phyloP scores from a whole-genome alignment of 2,113 vertebrate genomes.

The Oophaga pumilio region DNA sequence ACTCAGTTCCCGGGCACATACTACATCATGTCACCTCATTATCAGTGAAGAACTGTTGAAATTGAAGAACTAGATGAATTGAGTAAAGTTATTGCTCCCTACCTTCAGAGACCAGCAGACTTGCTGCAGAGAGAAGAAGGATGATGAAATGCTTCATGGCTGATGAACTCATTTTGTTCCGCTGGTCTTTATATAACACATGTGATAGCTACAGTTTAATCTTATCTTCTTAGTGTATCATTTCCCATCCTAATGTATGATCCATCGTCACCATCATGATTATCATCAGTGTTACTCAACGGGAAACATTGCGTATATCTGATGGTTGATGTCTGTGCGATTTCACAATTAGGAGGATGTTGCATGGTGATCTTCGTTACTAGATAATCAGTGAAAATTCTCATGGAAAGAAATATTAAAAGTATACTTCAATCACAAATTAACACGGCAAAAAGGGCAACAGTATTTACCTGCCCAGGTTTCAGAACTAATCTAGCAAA shows the following conservation, averaged over 20 bases:
- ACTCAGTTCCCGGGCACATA: too few species aligned
- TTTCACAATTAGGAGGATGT: not conserved
- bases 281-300: not conserved
- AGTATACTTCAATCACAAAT: not conserved
- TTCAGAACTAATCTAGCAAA: too few species aligned
- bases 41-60: not conserved
- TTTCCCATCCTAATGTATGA: too few species aligned
- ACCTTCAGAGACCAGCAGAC: not conserved
- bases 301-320: not conserved
- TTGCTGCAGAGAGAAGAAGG: not conserved
- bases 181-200: not conserved
- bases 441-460: too few species aligned
- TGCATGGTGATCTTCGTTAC: not conserved
- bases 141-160: not conserved
- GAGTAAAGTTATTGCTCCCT: not conserved
- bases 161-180: not conserved
- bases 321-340: not conserved
- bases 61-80: not conserved
- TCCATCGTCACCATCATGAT: not conserved
- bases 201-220: not conserved
- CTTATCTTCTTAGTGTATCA: not conserved
- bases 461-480: too few species aligned
- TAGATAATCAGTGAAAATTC: not conserved
- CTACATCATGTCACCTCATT: too few species aligned
- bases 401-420: not conserved